Evolutionary conservation across 2,797 vertebrate species (phyloP).

Genomic region (Astyanax mexicanus): DNA sequence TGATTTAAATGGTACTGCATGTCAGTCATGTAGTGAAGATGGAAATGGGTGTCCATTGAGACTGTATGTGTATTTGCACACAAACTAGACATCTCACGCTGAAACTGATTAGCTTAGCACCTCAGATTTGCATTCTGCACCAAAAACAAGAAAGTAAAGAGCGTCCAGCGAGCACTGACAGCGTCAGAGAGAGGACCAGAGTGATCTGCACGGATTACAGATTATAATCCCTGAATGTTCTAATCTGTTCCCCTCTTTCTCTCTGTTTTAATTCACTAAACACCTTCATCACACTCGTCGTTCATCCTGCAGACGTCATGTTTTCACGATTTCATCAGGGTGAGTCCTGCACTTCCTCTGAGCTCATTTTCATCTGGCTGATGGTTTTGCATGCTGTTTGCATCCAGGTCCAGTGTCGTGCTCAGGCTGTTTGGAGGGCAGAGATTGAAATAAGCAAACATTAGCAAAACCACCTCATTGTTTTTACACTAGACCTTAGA

Average conservation of each 20-base stretch:
- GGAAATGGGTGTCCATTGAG: no score
- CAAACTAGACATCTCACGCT: no score
- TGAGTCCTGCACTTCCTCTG: neutral
- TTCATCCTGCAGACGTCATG: neutral
- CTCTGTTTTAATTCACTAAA: neutral
- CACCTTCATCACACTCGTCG: neutral
- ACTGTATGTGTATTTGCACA: no score
- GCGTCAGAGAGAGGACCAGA: neutral
- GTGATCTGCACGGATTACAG: neutral
- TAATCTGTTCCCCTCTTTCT: constrained; percentile 7
- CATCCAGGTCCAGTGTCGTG: constrained; percentile 4
- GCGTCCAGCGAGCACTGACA: neutral
- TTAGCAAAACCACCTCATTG: no score
- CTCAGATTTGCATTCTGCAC: neutral
- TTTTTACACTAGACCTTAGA: no score
- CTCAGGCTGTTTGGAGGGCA: no score
- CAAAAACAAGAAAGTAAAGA: neutral
- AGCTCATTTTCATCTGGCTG: neutral
- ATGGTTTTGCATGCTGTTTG: constrained; percentile 35
- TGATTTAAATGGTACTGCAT: no score
- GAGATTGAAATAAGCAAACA: no score
- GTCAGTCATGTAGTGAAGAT: no score
- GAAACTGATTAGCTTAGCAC: neutral
- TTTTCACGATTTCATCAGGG: neutral
- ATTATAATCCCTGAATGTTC: constrained; percentile 19